Evolutionary conservation across 2,113 vertebrate species (phyloP).

Genomic region (Corvus moneduloides): DNA sequence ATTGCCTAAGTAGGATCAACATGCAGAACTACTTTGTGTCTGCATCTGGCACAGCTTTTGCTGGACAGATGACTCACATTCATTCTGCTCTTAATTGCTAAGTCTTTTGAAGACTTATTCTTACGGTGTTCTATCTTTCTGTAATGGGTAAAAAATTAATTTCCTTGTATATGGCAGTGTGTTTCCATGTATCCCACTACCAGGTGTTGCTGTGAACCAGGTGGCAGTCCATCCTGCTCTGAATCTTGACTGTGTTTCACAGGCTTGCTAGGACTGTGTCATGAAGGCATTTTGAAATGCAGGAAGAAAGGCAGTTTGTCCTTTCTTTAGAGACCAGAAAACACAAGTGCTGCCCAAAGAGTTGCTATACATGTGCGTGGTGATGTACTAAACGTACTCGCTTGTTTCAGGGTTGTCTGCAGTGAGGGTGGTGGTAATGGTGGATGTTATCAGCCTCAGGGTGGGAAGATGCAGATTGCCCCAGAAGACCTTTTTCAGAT

Average conservation of each 20-base stretch:
- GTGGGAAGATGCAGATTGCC: not conserved
- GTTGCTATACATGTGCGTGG: not conserved
- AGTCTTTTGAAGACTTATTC: not conserved
- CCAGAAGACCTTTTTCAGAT: not conserved
- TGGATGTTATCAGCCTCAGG: not conserved
- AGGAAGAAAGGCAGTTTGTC: not conserved
- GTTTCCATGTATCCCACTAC: not conserved
- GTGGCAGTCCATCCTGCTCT: not conserved
- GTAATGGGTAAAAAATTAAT: not conserved
- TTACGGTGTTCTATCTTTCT: not conserved
- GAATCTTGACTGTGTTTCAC: not conserved
- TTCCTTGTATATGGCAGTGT: not conserved
- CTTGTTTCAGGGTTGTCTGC: not conserved
- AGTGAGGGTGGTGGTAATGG: not conserved
- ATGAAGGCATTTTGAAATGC: not conserved
- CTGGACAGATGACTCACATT: slow-evolving; percentile 49
- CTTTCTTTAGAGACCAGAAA: not conserved
- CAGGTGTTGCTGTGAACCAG: not conserved
- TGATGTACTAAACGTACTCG: not conserved
- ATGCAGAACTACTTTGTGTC: not conserved
- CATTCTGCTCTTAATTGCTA: not conserved
- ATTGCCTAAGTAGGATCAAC: not conserved
- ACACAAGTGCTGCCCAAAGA: not conserved
- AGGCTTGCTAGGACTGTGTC: not conserved
- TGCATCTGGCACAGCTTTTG: slow-evolving; percentile 23